Evolutionary conservation across 2,113 vertebrate genomes (phyloP), one percentile per base, ranked within the genome.

Genomic region (Zapus hudsonius): DNA sequence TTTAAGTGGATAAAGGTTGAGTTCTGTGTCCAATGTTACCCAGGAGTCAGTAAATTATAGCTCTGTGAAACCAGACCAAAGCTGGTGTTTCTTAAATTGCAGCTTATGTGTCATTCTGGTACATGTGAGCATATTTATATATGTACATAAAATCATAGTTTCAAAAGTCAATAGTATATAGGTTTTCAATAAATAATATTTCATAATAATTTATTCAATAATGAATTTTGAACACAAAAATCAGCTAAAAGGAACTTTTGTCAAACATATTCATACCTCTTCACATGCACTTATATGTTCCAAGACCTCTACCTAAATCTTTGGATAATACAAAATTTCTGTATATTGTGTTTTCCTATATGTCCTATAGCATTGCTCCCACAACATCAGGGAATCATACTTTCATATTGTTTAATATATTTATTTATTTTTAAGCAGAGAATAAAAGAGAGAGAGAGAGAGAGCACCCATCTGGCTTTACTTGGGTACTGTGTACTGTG

Each of bases 341-440:
- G 15, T 31, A 25, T 25, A n/a, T 0, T 9, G 31, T 7, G 13
- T 66, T 83, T 75, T 19, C 7, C 5, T 40, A 33, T 27, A 59
- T 3, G 2, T 2, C 11, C 13, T 29, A 22, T 3, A 23, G 2
- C 10, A 16, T 27, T 55, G 4, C 2, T 0, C 17, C 12, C 7
- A 20, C 5, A 66, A 52, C 52, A 52, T 52, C 52, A 52, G 52
- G 52, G 12, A 15, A 52, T 15, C 52, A 52, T 10, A 10, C 52
- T 52, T 52, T 52, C 47, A 47, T 52, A 2, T 52, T 52, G 12
- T 52, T 52, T 52, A 47, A 47, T 47, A 7, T 47, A 47, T 47
- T 47, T 47, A 47, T 52, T 52, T 52, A 10, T 13, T 52, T 52
- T 52, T 15, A 52, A 52, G 52, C 11, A 52, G 52, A 52, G 52